Evolutionary conservation across 2,888 invertebrate species (phyloP).

Genomic region (Mellilla xanthometata): DNA sequence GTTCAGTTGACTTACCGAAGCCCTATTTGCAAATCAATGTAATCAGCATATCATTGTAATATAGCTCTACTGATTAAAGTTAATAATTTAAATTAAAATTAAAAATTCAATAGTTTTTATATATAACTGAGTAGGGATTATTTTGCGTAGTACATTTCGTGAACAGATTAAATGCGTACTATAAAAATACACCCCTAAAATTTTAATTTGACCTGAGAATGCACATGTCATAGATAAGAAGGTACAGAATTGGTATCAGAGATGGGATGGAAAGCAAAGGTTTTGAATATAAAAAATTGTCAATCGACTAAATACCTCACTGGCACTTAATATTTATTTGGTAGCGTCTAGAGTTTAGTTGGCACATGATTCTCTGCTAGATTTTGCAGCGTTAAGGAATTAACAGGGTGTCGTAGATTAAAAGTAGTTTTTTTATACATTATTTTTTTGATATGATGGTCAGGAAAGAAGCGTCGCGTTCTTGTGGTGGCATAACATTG

Average conservation of each 20-base stretch:
- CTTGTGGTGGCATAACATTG: neutral
- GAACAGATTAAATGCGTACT: too few relatives aligned
- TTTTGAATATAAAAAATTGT: conserved; percentile 4
- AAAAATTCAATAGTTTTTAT: too few relatives aligned
- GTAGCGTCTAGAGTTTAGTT: conserved; percentile 23
- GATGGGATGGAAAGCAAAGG: neutral
- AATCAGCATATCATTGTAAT: too few relatives aligned
- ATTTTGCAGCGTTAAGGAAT: conserved; percentile 38
- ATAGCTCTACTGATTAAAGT: too few relatives aligned
- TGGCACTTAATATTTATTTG: conserved; percentile 32
- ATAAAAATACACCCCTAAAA: too few relatives aligned
- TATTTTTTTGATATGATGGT: conserved; percentile 10
- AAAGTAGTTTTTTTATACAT: conserved; percentile 29
- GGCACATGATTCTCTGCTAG: conserved; percentile 27
- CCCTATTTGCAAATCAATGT: too few relatives aligned
- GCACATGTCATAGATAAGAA: neutral
- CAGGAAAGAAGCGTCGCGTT: conserved; percentile 48
- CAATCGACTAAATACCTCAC: conserved; percentile 13
- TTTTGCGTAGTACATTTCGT: neutral
- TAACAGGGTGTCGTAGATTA: conserved; percentile 57
- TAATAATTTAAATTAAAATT: too few relatives aligned
- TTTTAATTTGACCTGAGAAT: too few relatives aligned
- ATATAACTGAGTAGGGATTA: too few relatives aligned
- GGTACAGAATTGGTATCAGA: neutral
- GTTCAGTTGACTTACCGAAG: too few relatives aligned